Conservation (phyloP, 37 sponge, comb jelly and placozoan genomes). For the Theonella swinhoei region DNA sequence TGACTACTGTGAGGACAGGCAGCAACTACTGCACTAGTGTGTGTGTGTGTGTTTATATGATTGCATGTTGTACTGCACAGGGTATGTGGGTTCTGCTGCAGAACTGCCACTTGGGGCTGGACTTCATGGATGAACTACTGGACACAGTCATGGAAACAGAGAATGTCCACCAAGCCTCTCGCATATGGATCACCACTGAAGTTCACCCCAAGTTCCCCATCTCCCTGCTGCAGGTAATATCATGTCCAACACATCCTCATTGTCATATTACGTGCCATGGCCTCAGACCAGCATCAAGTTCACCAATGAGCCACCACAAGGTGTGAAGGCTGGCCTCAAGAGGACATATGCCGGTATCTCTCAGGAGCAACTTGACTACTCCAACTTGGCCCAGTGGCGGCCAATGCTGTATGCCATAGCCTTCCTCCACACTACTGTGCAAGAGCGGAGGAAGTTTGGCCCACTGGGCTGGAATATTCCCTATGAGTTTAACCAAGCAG, state of each 20-base stretch:
- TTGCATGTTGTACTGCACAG: slow-evolving; percentile 11
- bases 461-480: slow-evolving; percentile 99
- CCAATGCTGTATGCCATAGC: slow-evolving; percentile 95
- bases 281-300: slow-evolving; percentile 88
- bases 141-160: slow-evolving; percentile 81
- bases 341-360: slow-evolving; percentile 93
- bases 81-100: slow-evolving; percentile 97
- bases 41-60: neutral
- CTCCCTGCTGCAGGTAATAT: slow-evolving; percentile 80
- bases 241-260: neutral
- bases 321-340: slow-evolving; percentile 95
- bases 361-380: slow-evolving; percentile 93
- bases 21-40: neutral
- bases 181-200: slow-evolving; percentile 98
- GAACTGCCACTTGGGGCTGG: slow-evolving; percentile 95
- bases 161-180: slow-evolving; percentile 72
- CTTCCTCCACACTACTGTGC: slow-evolving; percentile 96
- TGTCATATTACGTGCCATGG: neutral
- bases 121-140: slow-evolving; percentile 95
- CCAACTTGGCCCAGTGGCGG: slow-evolving; percentile 91
- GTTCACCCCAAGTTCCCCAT: slow-evolving; percentile 97
- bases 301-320: slow-evolving; percentile 98
- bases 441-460: slow-evolving; percentile 98
- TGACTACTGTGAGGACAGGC: slow-evolving; percentile 58
- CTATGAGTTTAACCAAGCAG: slow-evolving; percentile 99